A percentile compares a stretch with the other conserved stretches of the same genome.
Evolutionary conservation across 2,888 invertebrate genomes (phyloP).

Genomic region (Penaeus monodon): DNA sequence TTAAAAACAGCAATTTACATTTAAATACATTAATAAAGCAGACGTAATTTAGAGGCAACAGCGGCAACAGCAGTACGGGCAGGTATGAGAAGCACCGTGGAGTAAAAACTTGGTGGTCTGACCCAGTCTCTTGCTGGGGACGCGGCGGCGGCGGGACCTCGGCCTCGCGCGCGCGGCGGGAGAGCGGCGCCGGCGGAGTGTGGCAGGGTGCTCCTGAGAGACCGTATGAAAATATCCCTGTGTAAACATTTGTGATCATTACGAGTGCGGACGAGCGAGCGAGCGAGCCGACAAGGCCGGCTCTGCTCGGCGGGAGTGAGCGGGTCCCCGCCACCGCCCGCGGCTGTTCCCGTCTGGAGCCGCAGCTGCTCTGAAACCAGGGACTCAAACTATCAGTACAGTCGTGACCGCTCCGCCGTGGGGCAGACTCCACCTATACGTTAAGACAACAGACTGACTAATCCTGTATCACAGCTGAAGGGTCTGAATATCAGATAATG

Average conservation of each 20-base stretch:
- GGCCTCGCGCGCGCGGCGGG: slow-evolving; percentile 2
- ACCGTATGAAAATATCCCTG: too few species aligned
- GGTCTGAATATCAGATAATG: slow-evolving; percentile 54
- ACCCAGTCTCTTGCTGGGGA: slow-evolving; percentile 25
- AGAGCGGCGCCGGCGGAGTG: slow-evolving; percentile 3
- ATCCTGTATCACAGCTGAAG: slow-evolving; percentile 55
- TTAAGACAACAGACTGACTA: slow-evolving; percentile 45
- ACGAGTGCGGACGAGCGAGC: too few species aligned
- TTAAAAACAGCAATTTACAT: slow-evolving; percentile 55
- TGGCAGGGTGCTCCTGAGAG: background rate
- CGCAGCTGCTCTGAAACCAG: slow-evolving; percentile 6
- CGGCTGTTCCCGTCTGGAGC: slow-evolving; percentile 5
- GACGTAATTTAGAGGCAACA: slow-evolving; percentile 40
- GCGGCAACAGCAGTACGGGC: slow-evolving; percentile 36
- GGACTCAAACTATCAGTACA: slow-evolving; percentile 10
- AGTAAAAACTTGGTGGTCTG: slow-evolving; percentile 28
- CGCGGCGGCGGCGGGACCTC: slow-evolving; percentile 13
- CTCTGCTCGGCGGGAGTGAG: too few species aligned
- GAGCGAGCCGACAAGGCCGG: too few species aligned
- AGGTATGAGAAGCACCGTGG: slow-evolving; percentile 46
- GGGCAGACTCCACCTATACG: slow-evolving; percentile 32
- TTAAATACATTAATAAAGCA: slow-evolving; percentile 45
- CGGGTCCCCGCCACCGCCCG: too few species aligned
- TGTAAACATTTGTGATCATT: too few species aligned
- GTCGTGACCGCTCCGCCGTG: slow-evolving; percentile 6